These are phyloP conservation scores for Tupaia chinensis DNA, from an alignment of 2,113 vertebrate genomes.

Conservation along the genomic window DNA sequence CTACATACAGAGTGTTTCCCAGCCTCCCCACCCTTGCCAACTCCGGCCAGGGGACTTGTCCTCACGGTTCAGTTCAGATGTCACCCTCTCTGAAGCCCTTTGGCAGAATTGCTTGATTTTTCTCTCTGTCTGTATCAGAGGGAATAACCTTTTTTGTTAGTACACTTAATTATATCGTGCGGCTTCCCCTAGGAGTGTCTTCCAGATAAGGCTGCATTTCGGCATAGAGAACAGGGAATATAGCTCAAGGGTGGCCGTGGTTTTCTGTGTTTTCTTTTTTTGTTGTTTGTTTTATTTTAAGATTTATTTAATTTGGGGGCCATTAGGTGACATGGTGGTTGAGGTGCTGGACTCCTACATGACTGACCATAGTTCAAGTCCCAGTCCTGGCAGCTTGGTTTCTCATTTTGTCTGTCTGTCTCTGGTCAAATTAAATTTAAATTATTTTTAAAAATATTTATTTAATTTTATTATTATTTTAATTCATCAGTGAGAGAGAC, in stretches of 20 bases:
- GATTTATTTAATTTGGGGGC: too few species aligned
- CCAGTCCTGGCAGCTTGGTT: too few species aligned
- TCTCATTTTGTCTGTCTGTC: too few species aligned
- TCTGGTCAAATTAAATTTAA: too few species aligned
- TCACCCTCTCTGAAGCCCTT: neutral
- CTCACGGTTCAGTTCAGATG: neutral
- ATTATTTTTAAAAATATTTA: too few species aligned
- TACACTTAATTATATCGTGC: neutral
- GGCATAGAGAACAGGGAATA: neutral
- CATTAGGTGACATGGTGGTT: too few species aligned
- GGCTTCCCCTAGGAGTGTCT: neutral
- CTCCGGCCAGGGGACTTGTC: neutral
- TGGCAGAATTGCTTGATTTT: neutral
- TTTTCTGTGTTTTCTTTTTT: neutral
- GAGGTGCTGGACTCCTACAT: too few species aligned
- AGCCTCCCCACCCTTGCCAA: neutral
- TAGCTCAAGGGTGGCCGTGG: neutral
- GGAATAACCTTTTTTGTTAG: neutral
- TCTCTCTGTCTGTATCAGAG: neutral
- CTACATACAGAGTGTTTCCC: neutral
- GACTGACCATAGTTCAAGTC: too few species aligned
- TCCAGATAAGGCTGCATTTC: neutral
- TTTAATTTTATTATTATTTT: too few species aligned
- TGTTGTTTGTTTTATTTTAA: too few species aligned
- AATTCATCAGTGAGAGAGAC: too few species aligned